Percentiles rank a stretch among this genome's conserved stretches.
Evolutionary conservation across 2,888 invertebrate genomes (phyloP).

Genomic region (Arctia plantaginis): DNA sequence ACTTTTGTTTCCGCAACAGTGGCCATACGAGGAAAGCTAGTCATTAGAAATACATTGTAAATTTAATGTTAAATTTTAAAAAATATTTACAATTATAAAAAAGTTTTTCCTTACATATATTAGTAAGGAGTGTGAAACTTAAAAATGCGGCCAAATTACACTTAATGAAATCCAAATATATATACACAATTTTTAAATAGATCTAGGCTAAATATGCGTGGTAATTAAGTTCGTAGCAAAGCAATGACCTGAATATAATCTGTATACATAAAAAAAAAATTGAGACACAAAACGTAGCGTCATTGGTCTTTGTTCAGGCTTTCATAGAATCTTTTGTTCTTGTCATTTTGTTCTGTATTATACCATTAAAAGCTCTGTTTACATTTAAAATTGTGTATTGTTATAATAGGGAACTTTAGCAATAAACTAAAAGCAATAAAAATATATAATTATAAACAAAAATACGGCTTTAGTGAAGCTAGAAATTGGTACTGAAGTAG

Average conservation of each 20-base stretch:
- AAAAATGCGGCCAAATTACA: constrained; percentile 87
- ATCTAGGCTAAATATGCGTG: constrained; percentile 54
- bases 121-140: constrained; percentile 79
- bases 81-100: constrained; percentile 81
- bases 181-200: constrained; percentile 84
- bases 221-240: constrained; percentile 48
- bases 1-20: constrained; percentile 66
- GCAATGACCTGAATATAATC: constrained; percentile 37
- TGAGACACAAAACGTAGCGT: constrained; percentile 27
- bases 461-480: constrained; percentile 81
- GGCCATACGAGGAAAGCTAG: constrained; percentile 85
- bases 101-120: constrained; percentile 73
- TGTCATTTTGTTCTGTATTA: not conserved
- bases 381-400: constrained; percentile 61
- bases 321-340: constrained; percentile 7
- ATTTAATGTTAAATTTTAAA: constrained; percentile 75
- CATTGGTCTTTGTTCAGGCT: constrained; percentile 25
- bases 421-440: constrained; percentile 84
- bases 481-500: constrained; percentile 83
- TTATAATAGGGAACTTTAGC: constrained; percentile 78
- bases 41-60: constrained; percentile 85
- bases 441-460: constrained; percentile 65
- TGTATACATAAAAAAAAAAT: constrained; percentile 18
- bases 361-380: constrained; percentile 21
- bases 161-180: constrained; percentile 84